Evolutionary conservation across 2,888 invertebrate genomes (phyloP), one percentile per base, ranked within the genome.

Genomic region (Acanthopleura granulata): DNA sequence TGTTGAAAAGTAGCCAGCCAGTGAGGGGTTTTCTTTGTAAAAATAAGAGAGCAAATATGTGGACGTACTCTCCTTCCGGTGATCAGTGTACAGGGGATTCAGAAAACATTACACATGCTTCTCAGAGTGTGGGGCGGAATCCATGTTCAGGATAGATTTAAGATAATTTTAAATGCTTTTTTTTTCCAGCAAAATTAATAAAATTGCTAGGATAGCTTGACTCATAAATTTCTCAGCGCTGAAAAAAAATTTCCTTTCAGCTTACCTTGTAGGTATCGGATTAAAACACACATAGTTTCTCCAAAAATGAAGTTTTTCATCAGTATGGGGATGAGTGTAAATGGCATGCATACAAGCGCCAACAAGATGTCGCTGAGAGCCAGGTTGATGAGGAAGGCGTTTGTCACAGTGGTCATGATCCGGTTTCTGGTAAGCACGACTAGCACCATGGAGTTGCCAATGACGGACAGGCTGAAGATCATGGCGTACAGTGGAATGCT

Each of bases 321-420:
- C 71, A 94, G 90, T 16, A 93, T 92, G 1, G 94, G 94, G 62
- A 94, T 92, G 61, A 95, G 91, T 0, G 94, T 95, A 83, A 95
- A 94, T 0, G 95, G 95, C 92, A 96, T 94, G 87, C 95, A 96
- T 87, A 96, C 94, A 0, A 95, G 95, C 0, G 95, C 95, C 71
- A 96, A 92, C 72, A 96, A 92, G 77, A 96, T 92, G 87, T 96
- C 96, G 72, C 94, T 93, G 57, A 94, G 92, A 72, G 94, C 93
- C 83, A 92, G 83, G 86, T 91, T 90, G 22, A 91, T 81, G 16
- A 92, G 85, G 80, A 92, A 92, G 29, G 92, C 90, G 81, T 92
- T 92, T 29, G 92, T 92, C 51, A 92, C 91, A 1, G 92, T 91
- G 61, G 92, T 81, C 91, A 92, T 92, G 49, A 91, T 84, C 73